phyloP scores from a whole-genome alignment of 2,888 invertebrate species.

The Electrophaes corylata region DNA sequence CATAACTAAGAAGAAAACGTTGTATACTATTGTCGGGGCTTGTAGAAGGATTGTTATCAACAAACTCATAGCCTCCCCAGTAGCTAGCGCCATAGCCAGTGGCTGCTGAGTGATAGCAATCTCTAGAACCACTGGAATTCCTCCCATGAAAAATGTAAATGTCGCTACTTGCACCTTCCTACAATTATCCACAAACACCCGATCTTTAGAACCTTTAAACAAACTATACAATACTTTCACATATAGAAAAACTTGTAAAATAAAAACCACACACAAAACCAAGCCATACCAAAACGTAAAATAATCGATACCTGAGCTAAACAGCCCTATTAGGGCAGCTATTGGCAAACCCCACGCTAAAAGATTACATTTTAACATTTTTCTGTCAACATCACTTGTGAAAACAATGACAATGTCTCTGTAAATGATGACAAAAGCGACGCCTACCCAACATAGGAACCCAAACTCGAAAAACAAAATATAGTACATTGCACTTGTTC shows the following conservation, averaged over 20 bases:
- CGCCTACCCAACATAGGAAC: constrained; percentile 4
- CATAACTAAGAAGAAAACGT: constrained; percentile 1
- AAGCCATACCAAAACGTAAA: not conserved
- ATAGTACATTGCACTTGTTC: not conserved
- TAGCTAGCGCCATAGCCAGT: not conserved
- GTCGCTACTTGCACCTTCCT: constrained; percentile 3
- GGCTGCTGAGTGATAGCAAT: constrained; percentile 2
- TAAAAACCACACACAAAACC: not conserved
- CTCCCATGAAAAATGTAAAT: constrained; percentile 12
- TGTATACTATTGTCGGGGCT: constrained; percentile 2
- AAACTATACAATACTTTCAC: constrained; percentile 5
- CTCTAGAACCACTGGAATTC: constrained; percentile 3
- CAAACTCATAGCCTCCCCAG: not conserved
- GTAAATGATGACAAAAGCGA: constrained; percentile 4
- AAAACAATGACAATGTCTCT: constrained; percentile 13
- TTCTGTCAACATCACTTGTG: not conserved
- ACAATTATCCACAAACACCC: not conserved
- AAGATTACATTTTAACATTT: constrained; percentile 9
- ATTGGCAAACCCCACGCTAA: constrained; percentile 15
- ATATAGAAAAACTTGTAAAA: constrained; percentile 7
- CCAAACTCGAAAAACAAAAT: constrained; percentile 12
- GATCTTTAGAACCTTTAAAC: not conserved
- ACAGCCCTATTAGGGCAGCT: not conserved
- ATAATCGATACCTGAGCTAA: not conserved
- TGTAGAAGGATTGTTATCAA: not conserved